Evolutionary conservation across 1,140 invertebrate genomes (phyloP).

Genomic region (Tyrophagus putrescentiae): DNA sequence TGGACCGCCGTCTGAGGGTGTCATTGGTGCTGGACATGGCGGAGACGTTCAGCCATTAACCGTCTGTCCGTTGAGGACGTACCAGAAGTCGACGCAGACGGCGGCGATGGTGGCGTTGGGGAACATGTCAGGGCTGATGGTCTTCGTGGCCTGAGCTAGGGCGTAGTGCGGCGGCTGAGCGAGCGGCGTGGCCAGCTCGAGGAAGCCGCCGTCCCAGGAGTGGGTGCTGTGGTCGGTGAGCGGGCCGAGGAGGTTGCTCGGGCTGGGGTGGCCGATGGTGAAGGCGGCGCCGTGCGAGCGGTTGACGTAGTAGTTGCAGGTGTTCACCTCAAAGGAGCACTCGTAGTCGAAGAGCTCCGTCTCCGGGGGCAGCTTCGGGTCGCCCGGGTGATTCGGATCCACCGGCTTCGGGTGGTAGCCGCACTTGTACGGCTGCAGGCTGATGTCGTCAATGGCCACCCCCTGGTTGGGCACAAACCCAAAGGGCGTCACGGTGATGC

Average conservation of each 20-base stretch:
- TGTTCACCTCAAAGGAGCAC: slow-evolving; percentile 16
- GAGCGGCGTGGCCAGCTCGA: neutral
- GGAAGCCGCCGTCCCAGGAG: neutral
- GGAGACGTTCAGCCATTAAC: neutral
- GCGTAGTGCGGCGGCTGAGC: neutral
- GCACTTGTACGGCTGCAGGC: slow-evolving; percentile 8
- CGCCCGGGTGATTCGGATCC: slow-evolving; percentile 12
- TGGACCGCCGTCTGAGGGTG: neutral
- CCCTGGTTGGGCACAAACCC: slow-evolving; percentile 19
- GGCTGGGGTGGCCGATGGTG: neutral
- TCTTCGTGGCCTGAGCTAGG: neutral
- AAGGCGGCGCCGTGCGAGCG: neutral
- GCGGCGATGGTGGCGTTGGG: neutral
- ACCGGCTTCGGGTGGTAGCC: neutral
- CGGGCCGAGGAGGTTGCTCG: neutral
- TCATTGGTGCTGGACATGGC: neutral
- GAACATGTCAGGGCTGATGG: neutral
- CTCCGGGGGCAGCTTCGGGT: slow-evolving; percentile 15
- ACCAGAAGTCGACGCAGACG: slow-evolving; percentile 9
- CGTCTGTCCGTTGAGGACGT: neutral
- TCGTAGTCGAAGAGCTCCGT: slow-evolving; percentile 21
- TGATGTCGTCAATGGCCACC: slow-evolving; percentile 26
- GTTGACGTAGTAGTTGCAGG: neutral
- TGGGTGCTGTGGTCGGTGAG: neutral
- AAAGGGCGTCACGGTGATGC: slow-evolving; percentile 6